phyloP scores from a whole-genome alignment of 2,888 invertebrate species.

The Nipponacmea schrenckii region DNA sequence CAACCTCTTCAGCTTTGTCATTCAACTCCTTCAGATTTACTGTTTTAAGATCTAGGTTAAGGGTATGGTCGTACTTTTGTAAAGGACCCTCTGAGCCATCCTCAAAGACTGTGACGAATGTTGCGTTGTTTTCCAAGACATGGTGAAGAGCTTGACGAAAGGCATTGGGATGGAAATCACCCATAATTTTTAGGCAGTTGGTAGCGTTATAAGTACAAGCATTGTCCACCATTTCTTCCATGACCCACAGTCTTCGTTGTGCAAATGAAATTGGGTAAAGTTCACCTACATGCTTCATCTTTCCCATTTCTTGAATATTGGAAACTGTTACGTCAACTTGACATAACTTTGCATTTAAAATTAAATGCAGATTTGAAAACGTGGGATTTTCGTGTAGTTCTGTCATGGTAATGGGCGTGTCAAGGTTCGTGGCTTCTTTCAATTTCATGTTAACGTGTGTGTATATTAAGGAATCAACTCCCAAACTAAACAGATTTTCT shows the following conservation, averaged over 20 bases:
- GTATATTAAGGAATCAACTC: neutral
- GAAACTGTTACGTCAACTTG: too few species aligned
- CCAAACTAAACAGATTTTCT: neutral
- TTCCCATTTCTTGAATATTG: neutral
- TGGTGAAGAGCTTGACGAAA: conserved; percentile 4
- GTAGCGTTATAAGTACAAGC: neutral
- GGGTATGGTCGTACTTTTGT: neutral
- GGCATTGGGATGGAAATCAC: conserved; percentile 10
- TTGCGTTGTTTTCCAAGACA: conserved; percentile 1
- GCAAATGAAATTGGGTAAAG: neutral
- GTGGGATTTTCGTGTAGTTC: neutral
- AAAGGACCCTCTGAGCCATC: conserved; percentile 1
- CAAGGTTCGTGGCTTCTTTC: neutral
- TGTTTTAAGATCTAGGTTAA: neutral
- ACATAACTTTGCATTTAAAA: neutral
- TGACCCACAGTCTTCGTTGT: neutral
- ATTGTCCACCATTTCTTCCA: neutral
- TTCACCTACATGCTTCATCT: neutral
- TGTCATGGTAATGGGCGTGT: neutral
- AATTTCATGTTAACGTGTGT: conserved; percentile 1
- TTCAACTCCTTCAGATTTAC: neutral
- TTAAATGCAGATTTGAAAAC: neutral
- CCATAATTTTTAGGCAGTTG: neutral
- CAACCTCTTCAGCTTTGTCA: neutral
- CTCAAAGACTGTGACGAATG: conserved; percentile 7